phyloP scores from a whole-genome alignment of 1,140 invertebrate genomes.

The Philaenus spumarius region DNA sequence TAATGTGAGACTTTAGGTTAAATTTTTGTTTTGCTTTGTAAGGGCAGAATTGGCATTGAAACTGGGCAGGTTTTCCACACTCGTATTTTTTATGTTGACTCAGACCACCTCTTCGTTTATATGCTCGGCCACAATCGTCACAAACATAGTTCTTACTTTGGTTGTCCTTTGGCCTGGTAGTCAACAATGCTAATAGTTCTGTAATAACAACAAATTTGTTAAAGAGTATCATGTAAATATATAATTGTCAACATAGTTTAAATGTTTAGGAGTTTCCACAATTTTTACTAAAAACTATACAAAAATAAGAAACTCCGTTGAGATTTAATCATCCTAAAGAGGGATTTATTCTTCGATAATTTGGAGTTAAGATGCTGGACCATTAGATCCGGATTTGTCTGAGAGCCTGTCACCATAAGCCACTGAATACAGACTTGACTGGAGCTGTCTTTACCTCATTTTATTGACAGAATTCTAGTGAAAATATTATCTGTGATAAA shows the following conservation, averaged over 20 bases:
- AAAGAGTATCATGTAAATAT: background rate
- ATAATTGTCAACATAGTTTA: background rate
- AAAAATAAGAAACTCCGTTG: too few relatives aligned
- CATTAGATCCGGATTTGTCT: too few relatives aligned
- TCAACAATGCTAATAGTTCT: background rate
- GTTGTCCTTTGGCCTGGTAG: background rate
- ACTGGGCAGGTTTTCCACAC: slow-evolving; percentile 18
- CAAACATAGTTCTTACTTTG: slow-evolving; percentile 28
- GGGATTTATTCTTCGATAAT: too few relatives aligned
- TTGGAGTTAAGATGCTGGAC: too few relatives aligned
- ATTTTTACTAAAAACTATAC: too few relatives aligned
- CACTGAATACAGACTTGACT: too few relatives aligned
- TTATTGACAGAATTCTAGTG: too few relatives aligned
- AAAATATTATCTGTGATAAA: too few relatives aligned
- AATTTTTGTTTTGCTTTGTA: slow-evolving; percentile 43
- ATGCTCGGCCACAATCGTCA: slow-evolving; percentile 41
- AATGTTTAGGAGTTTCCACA: background rate
- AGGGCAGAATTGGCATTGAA: slow-evolving; percentile 40
- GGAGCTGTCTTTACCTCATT: too few relatives aligned
- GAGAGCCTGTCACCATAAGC: too few relatives aligned
- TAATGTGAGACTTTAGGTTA: slow-evolving; percentile 40
- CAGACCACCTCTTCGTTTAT: slow-evolving; percentile 45
- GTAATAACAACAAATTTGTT: background rate
- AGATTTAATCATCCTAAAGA: too few relatives aligned
- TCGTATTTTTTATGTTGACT: slow-evolving; percentile 53